A percentile compares a stretch with the other conserved stretches of the same genome.
phyloP scores from a whole-genome alignment of 2,888 invertebrate genomes.

The Synanthedon myopaeformis region DNA sequence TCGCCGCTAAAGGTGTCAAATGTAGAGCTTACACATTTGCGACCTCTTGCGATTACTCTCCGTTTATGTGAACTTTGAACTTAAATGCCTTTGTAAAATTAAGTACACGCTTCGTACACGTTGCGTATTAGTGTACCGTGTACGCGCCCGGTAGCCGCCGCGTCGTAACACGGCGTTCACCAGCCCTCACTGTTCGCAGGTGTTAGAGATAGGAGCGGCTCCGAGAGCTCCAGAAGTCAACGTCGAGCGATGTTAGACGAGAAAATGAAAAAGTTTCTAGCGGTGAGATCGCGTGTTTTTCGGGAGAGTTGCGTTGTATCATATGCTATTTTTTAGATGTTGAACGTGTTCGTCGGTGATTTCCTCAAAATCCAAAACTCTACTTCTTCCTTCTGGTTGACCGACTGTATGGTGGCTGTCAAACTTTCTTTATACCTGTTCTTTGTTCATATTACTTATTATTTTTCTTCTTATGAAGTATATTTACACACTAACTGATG shows the following conservation, averaged over 20 bases:
- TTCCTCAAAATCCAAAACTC: conserved; percentile 25
- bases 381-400: conserved; percentile 50
- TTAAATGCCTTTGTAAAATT: conserved; percentile 6
- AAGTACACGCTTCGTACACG: conserved; percentile 5
- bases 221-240: conserved; percentile 77
- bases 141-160: conserved; percentile 47
- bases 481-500: conserved; percentile 20
- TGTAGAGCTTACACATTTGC: conserved; percentile 19
- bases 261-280: conserved; percentile 94
- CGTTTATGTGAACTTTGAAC: conserved; percentile 17
- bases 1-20: conserved; percentile 14
- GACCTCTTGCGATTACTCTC: conserved; percentile 10
- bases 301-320: conserved; percentile 48
- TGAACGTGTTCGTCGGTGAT: conserved; percentile 38
- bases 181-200: conserved; percentile 65
- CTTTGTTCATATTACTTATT: conserved; percentile 9
- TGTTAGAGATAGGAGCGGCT: conserved; percentile 75
- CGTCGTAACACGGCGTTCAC: conserved; percentile 29
- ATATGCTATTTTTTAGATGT: conserved; percentile 56
- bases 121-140: conserved; percentile 9
- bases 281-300: conserved; percentile 76
- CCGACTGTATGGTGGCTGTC: conserved; percentile 50
- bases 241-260: conserved; percentile 90
- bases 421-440: conserved; percentile 15
- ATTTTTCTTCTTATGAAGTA: conserved; percentile 30